Evolutionary conservation across 1,140 invertebrate genomes (phyloP), one percentile per base, ranked within the genome.

Genomic region (Drosophila ambigua): DNA sequence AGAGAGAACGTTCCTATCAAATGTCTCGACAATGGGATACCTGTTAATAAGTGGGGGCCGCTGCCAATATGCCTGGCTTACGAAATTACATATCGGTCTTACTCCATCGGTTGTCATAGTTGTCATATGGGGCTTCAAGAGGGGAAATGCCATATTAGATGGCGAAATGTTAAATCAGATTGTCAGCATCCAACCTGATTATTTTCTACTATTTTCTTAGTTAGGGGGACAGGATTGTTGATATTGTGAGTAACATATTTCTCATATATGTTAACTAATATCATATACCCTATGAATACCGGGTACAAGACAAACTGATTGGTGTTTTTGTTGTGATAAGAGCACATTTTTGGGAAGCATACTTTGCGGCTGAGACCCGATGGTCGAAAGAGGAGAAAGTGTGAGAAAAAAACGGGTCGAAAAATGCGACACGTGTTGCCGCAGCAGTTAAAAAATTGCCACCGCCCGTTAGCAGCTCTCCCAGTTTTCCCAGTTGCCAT

Each of bases 351-450:
- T 45, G 44, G 60, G 75, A 74, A 74, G 74, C 68, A 74, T 71
- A 77, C 80, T 80, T 85, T 84, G 81, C 55, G 72, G 72, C 51
- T 54, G 68, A 69, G 66, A 39, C 53, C 35, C 63, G 11, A 20
- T 52, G 54, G 61, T 48, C 67, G 35, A 41, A 52, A 61, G 55
- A 57, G 51, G 39, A 28, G 13, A 3, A 41, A 20, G 31, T 9
- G 31, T 35, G 31, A 35, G 31, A 51, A 48, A 48, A 48, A 48
- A 45, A 46, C 26, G 66, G 63, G 35, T 49, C 31, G 49, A 57
- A 68, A 69, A 68, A 71, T 69, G 67, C 67, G 73, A 76, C 73
- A 76, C 73, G 72, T 77, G 73, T 77, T 77, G 72, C 72, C 72
- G 73, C 73, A 65, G 72, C 72, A 75, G 72, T 75, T 75, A 75